Base-by-base conservation (phyloP, 2,113 vertebrate genomes). In the Paratilapia polleni region DNA sequence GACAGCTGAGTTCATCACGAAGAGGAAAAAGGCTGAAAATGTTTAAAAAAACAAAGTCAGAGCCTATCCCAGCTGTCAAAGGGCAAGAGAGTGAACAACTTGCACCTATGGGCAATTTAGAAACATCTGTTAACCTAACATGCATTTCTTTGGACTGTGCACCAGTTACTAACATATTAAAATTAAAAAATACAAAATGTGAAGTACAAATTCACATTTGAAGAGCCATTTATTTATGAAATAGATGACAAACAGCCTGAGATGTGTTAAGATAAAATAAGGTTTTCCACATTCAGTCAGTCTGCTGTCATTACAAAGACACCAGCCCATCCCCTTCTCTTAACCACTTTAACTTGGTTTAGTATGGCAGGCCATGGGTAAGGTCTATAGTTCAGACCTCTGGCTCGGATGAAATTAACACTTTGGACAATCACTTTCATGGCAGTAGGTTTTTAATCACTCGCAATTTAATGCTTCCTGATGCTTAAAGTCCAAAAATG, bases 11-110 rank as follows among this genome's bases (percentile, higher is more conserved):
- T 28, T 68, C 15, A 10, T 68, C 15, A 49, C 4, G 1, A 43
- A 43, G 4, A 24, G n/a, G 38, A 17, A 43, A 8, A 66, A 66
- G 43, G 13, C 38, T 66, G 63, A 66, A 43, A 43, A 41, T 15
- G n/a, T n/a, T n/a, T 0, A 0, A 22, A 63, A 41, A 0, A 43
- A 41, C 1, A 0, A 15, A 36, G 6, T 36, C 28, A 2, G 28
- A 31, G 28, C 28, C 28, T 31, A 31, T 31, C 28, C 28, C 28
- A 31, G 28, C 28, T 31, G 2, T 31, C 28, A 31, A 31, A 31
- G 28, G 28, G 28, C 28, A 4, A 31, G 28, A 31, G n/a, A n/a
- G n/a, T n/a, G n/a, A n/a, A n/a, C n/a, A n/a, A n/a, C n/a, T n/a
- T n/a, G 34, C 6, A 36, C 6, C 28, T 31, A 31, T 31, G 28